Evolutionary conservation across 2,888 invertebrate genomes (phyloP), one percentile per base, ranked within the genome.

Genomic region (Osmoderma eremita): DNA sequence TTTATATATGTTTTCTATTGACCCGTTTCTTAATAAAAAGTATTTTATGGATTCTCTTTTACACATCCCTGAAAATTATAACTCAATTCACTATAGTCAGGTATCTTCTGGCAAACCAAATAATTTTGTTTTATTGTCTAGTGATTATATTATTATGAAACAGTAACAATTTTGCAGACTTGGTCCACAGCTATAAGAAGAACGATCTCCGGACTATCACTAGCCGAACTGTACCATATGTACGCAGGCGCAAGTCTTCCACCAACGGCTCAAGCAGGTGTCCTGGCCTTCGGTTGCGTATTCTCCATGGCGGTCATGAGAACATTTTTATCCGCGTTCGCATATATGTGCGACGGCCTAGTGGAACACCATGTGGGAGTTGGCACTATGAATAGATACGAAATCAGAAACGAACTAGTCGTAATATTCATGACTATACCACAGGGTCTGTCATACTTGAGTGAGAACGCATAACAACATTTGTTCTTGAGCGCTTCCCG

Each of bases 181-280:
- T 66, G 65, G 65, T 38, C 15, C 4, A 20, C 0, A 15, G 30
- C 54, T 3, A 48, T 49, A 3, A 42, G 17, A 30, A 17, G 1
- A 12, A 38, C 38, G 2, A 48, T 63, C 15, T 41, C 17, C 13
- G 48, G 42, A 20, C 36, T 67, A 4, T 17, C 45, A 15, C 39
- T 67, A 8, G 63, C 39, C 20, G 54, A 63, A 38, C 39, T 67
- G 10, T 67, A 67, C 24, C 39, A 63, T 15, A 67, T 67, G 63
- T 67, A 67, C 38, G 51, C 67, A 2, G 67, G 67, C 0, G 56
- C 63, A 2, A 48, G 53, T 15, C 41, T 67, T 2, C 17, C 20
- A 17, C 54, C 24, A 20, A 42, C n/a, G 8, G 54, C 53, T 10
- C 45, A 42, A n/a, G 51, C 63, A 6, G 67, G 63, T 24, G 54